Conservation (phyloP, 2,888 invertebrate genomes). For the Phoenoteleia sp. region DNA sequence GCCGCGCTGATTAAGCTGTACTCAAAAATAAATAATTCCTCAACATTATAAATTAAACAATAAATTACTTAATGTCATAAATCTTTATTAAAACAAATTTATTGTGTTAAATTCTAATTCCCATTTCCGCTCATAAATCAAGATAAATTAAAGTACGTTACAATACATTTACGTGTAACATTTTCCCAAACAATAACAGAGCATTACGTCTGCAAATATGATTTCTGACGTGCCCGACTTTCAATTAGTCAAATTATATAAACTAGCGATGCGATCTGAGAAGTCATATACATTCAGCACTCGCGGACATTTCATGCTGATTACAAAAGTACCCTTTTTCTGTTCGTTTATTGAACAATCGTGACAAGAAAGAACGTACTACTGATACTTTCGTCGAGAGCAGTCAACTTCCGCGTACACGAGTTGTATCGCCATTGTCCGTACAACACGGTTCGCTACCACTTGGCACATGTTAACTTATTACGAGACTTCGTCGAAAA, state of each 20-base stretch:
- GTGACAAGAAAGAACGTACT: constrained; percentile 22
- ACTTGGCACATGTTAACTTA: constrained; percentile 55
- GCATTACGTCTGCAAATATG: no score
- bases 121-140: no score
- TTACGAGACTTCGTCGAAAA: constrained; percentile 30
- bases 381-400: constrained; percentile 25
- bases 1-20: no score
- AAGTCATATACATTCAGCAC: background rate
- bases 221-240: background rate
- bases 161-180: background rate
- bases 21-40: no score
- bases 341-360: constrained; percentile 19
- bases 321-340: background rate
- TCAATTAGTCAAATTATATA: constrained; percentile 23
- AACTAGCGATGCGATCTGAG: constrained; percentile 3
- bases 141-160: no score
- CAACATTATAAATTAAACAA: no score
- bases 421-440: constrained; percentile 47
- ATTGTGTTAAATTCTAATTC: no score
- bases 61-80: no score
- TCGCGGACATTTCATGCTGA: no score
- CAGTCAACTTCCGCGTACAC: constrained; percentile 31
- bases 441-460: constrained; percentile 34
- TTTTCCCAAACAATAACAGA: background rate
- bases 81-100: no score